Evolutionary conservation across 2,888 invertebrate genomes (phyloP).

Genomic region (Nasonovia ribisnigri): DNA sequence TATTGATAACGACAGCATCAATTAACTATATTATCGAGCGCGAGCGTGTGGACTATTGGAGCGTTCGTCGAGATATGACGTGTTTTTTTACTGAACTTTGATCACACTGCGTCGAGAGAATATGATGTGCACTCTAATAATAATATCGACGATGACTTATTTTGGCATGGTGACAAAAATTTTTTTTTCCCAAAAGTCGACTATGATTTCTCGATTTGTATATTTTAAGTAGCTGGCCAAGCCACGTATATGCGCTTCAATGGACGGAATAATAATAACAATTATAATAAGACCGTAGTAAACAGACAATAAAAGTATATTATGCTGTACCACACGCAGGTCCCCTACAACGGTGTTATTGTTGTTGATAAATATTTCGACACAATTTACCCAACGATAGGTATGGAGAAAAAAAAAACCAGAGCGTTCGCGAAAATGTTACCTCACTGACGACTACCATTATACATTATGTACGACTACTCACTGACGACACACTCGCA

Average conservation of each 20-base stretch:
- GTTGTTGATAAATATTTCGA: not conserved
- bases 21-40: not conserved
- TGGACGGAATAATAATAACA: not conserved
- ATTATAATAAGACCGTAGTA: not conserved
- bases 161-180: not conserved
- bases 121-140: conserved; percentile 24
- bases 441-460: not conserved
- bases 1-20: conserved; percentile 24
- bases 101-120: conserved; percentile 22
- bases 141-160: not conserved
- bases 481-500: not conserved
- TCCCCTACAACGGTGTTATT: not conserved
- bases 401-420: not conserved
- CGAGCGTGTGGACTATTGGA: not conserved
- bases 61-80: not conserved
- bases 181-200: not conserved
- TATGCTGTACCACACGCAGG: not conserved
- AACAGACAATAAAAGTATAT: not conserved
- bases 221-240: not conserved
- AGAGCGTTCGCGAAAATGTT: not conserved
- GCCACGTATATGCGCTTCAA: not conserved
- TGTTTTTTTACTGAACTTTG: conserved; percentile 38
- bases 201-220: not conserved
- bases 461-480: not conserved
- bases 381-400: not conserved